These are phyloP conservation scores for Cecidostiba fungosa DNA, from an alignment of 2,888 invertebrate genomes.

Conservation along the genomic window DNA sequence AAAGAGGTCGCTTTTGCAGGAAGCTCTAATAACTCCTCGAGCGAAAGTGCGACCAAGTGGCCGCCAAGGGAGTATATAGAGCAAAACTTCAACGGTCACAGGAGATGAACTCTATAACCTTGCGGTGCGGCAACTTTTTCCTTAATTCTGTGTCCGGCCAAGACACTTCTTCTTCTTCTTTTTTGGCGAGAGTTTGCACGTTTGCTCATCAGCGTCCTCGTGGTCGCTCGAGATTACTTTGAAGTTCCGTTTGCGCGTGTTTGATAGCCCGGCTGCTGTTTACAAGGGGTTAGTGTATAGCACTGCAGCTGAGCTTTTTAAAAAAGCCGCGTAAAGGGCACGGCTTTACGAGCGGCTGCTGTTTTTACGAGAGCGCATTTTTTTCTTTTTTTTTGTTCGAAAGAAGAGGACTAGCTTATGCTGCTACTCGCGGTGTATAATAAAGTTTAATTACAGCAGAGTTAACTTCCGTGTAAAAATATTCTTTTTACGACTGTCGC, in stretches of 20 bases:
- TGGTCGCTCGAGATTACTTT: conserved; percentile 21
- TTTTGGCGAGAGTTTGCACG: not conserved
- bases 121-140: not conserved
- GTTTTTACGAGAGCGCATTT: conserved; percentile 25
- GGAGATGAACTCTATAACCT: not conserved
- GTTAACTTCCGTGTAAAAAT: conserved; percentile 17
- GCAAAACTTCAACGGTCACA: not conserved
- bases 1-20: not conserved
- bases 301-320: not conserved
- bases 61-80: not conserved
- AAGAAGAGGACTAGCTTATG: not conserved
- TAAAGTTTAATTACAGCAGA: conserved; percentile 27
- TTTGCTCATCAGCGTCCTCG: not conserved
- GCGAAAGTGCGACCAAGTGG: not conserved
- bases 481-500: conserved; percentile 16
- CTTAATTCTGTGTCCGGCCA: not conserved
- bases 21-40: not conserved
- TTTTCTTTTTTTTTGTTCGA: not conserved
- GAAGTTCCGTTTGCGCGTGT: conserved; percentile 13
- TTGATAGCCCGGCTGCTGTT: conserved; percentile 1
- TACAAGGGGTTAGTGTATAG: not conserved
- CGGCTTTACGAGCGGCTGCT: conserved; percentile 7
- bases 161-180: not conserved
- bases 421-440: not conserved
- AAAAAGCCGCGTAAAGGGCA: conserved; percentile 18